Conservation (phyloP, 2,797 vertebrate species). For the Champsocephalus esox region DNA sequence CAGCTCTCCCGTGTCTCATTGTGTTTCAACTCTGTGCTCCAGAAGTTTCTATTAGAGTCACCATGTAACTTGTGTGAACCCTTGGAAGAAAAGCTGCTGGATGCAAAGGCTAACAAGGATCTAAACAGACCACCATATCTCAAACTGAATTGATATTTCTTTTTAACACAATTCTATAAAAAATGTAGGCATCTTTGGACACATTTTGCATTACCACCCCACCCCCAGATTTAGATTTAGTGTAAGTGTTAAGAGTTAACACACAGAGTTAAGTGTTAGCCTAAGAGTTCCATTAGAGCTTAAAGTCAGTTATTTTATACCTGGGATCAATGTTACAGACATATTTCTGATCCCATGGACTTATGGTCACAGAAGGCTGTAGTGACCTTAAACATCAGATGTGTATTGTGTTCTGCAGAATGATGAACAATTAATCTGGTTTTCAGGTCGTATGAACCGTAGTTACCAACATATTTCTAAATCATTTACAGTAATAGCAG, state of each 20-base stretch:
- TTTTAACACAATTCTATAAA: not conserved
- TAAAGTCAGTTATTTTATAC: not conserved
- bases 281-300: not conserved
- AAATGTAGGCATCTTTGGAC: not conserved
- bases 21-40: too few relatives aligned
- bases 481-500: conserved; percentile 19
- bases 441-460: not conserved
- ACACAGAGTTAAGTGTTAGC: too few relatives aligned
- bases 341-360: not conserved
- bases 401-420: not conserved
- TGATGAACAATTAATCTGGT: not conserved
- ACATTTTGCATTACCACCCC: not conserved
- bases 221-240: not conserved
- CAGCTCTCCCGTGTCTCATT: too few relatives aligned
- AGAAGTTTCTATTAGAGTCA: too few relatives aligned
- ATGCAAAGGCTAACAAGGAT: not conserved
- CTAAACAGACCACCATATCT: too few relatives aligned
- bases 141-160: not conserved
- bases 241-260: not conserved
- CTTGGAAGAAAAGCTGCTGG: not conserved
- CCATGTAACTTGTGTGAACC: not conserved
- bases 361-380: not conserved
- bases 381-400: not conserved
- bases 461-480: not conserved
- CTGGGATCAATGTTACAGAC: not conserved